Evolutionary conservation across 1,140 invertebrate genomes (phyloP).

Genomic region (Philaenus spumarius): DNA sequence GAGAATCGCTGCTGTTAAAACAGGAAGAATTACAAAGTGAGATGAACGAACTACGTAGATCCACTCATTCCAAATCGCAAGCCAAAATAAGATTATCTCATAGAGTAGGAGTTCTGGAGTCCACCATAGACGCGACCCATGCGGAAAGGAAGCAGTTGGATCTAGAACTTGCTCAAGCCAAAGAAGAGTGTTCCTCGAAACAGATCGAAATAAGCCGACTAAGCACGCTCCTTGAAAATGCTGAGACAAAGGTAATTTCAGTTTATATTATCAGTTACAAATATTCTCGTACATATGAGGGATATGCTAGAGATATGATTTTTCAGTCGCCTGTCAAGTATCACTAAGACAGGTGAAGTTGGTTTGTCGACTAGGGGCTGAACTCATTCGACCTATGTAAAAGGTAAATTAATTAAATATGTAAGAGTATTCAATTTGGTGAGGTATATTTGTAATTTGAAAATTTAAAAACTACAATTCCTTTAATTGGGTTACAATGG

Average conservation of each 20-base stretch:
- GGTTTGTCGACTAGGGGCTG: no score
- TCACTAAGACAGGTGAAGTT: no score
- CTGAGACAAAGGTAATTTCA: constrained; percentile 56
- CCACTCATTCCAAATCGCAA: constrained; percentile 45
- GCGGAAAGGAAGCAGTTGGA: constrained; percentile 66
- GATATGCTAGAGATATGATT: no score
- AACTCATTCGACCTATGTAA: no score
- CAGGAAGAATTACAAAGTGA: constrained; percentile 69
- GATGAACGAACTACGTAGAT: constrained; percentile 46
- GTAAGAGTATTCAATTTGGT: no score
- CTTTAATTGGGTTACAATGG: no score
- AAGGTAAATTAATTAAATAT: no score
- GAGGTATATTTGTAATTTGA: no score
- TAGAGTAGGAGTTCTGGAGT: constrained; percentile 52
- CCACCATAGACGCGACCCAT: constrained; percentile 58
- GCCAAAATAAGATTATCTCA: constrained; percentile 59
- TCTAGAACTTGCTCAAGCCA: constrained; percentile 57
- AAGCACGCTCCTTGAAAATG: constrained; percentile 70
- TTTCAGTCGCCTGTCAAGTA: no score
- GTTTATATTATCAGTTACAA: no score
- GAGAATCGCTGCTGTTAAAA: constrained; percentile 62
- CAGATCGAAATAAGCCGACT: constrained; percentile 68
- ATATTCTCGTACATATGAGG: no score
- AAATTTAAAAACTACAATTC: no score
- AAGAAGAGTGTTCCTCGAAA: constrained; percentile 49